phyloP scores from a whole-genome alignment of 2,888 invertebrate species.

The Bellardia pandia region DNA sequence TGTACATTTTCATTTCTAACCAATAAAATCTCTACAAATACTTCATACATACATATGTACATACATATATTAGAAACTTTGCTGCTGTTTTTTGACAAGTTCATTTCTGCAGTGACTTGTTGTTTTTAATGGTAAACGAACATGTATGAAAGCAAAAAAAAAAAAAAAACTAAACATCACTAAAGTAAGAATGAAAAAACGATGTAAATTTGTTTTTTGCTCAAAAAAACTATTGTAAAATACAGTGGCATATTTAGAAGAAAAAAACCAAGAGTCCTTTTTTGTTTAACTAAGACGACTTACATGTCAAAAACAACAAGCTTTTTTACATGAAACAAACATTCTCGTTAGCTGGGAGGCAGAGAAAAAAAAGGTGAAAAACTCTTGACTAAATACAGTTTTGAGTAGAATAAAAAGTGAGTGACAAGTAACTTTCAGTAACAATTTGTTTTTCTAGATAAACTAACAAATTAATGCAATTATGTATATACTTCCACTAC shows the following conservation, averaged over 20 bases:
- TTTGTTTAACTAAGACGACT: slow-evolving; percentile 54
- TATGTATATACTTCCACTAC: slow-evolving; percentile 7
- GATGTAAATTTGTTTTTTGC: slow-evolving; percentile 18
- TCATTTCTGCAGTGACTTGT: slow-evolving; percentile 47
- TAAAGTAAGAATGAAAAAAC: slow-evolving; percentile 11
- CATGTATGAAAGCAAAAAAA: not conserved
- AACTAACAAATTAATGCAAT: slow-evolving; percentile 71
- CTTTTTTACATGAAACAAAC: slow-evolving; percentile 7
- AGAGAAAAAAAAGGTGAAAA: slow-evolving; percentile 15
- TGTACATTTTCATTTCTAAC: not conserved
- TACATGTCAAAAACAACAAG: slow-evolving; percentile 57
- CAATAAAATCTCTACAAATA: slow-evolving; percentile 9
- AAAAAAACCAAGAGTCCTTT: slow-evolving; percentile 24
- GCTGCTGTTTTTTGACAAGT: slow-evolving; percentile 33
- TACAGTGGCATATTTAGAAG: not conserved
- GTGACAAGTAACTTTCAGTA: slow-evolving; percentile 71
- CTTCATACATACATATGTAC: slow-evolving; percentile 11
- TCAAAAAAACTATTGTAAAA: not conserved
- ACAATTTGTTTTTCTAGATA: slow-evolving; percentile 59
- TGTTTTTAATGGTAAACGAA: slow-evolving; percentile 12
- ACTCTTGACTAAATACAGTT: slow-evolving; percentile 41
- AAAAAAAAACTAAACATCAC: slow-evolving; percentile 40
- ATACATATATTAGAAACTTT: slow-evolving; percentile 31
- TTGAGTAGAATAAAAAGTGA: slow-evolving; percentile 46
- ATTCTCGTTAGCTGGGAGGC: not conserved